phyloP scores from a whole-genome alignment of 2,113 vertebrate genomes.

The Malurus melanocephalus region DNA sequence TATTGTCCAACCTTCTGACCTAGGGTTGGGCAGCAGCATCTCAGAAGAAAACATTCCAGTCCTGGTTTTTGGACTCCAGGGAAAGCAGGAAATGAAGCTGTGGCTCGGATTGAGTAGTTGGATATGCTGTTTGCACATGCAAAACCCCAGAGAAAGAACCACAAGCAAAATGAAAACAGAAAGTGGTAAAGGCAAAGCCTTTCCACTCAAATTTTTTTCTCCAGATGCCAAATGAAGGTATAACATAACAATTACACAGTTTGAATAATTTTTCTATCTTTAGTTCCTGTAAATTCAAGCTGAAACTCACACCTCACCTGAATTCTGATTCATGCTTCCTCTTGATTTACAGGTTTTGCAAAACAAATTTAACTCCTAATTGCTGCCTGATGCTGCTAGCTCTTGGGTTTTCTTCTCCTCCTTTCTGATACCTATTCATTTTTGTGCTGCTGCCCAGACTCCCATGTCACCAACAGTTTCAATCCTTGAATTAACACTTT shows the following conservation, averaged over 20 bases:
- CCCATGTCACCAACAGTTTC: background rate
- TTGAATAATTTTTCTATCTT: background rate
- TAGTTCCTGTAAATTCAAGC: background rate
- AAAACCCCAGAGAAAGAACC: background rate
- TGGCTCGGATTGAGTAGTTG: background rate
- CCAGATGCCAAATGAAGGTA: background rate
- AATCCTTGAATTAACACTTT: background rate
- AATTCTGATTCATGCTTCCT: background rate
- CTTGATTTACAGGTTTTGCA: background rate
- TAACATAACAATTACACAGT: background rate
- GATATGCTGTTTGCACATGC: background rate
- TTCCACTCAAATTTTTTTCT: background rate
- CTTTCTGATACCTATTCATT: background rate
- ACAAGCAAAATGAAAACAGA: background rate
- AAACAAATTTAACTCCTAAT: background rate
- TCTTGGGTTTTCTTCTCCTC: background rate
- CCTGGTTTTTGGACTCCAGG: background rate
- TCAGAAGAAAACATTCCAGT: background rate
- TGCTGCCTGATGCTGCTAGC: background rate
- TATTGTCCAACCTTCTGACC: background rate
- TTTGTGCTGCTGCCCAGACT: background rate
- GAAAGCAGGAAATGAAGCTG: background rate
- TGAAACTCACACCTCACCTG: background rate
- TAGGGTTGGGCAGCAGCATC: background rate
- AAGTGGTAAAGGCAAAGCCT: background rate